Percentiles rank a stretch among this genome's conserved stretches.
phyloP scores from a whole-genome alignment of 2,797 vertebrate species.

The Myotis daubentonii region DNA sequence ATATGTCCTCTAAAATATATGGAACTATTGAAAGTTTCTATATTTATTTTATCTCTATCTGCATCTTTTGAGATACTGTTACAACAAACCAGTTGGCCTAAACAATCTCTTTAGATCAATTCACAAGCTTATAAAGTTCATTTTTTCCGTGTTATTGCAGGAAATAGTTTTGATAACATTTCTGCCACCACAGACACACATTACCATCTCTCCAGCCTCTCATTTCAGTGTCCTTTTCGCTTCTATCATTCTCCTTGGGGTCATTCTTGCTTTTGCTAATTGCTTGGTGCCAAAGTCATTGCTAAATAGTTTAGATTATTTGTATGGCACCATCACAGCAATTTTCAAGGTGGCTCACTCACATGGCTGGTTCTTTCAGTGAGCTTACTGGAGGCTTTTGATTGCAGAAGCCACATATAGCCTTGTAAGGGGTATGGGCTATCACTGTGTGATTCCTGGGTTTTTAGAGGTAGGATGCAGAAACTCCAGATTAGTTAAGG shows the following conservation, averaged over 20 bases:
- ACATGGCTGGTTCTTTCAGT: neutral
- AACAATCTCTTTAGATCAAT: neutral
- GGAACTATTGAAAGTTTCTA: neutral
- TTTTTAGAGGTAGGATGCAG: neutral
- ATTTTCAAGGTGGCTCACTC: neutral
- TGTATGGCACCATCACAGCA: neutral
- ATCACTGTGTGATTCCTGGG: accelerated
- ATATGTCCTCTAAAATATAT: neutral
- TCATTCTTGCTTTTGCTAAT: neutral
- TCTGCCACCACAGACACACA: neutral
- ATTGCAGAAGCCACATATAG: neutral
- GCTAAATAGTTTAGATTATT: neutral
- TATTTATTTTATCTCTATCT: neutral
- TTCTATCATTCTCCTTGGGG: neutral
- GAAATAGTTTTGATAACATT: neutral
- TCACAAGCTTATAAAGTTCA: neutral
- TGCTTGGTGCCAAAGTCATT: neutral
- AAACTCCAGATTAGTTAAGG: neutral
- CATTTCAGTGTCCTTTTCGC: neutral
- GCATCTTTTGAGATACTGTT: neutral
- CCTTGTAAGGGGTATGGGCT: neutral
- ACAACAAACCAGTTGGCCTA: neutral
- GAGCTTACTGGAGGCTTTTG: neutral
- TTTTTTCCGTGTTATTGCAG: neutral
- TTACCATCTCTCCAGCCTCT: neutral